These are phyloP conservation scores for Corythucha ciliata DNA, from an alignment of 2,888 invertebrate species.

Conservation along the genomic window DNA sequence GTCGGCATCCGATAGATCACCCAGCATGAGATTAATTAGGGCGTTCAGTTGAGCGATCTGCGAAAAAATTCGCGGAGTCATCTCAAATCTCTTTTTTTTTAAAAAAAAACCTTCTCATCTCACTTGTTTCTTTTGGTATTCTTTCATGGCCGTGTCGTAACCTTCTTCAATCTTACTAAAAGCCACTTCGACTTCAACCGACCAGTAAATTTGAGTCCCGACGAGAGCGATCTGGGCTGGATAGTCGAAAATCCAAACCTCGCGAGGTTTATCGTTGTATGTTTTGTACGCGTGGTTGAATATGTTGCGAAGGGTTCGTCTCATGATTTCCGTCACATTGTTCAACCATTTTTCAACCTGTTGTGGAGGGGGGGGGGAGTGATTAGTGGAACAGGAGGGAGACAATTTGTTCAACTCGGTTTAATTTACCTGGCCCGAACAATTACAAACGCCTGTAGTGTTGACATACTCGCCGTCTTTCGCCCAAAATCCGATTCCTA, in stretches of 20 bases:
- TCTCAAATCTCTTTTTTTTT: too few species aligned
- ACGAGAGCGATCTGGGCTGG: constrained; percentile 84
- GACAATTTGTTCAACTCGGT: not conserved
- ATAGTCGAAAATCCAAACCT: constrained; percentile 86
- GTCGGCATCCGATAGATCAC: constrained; percentile 70
- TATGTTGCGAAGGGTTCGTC: constrained; percentile 64
- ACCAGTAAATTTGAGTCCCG: constrained; percentile 95
- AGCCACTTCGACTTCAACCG: constrained; percentile 81
- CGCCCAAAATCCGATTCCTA: constrained; percentile 71
- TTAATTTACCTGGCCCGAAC: constrained; percentile 62
- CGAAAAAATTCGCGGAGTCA: not conserved
- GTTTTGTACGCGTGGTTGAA: constrained; percentile 69
- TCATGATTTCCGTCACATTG: constrained; percentile 75
- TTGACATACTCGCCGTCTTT: constrained; percentile 66
- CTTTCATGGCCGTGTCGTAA: constrained; percentile 86
- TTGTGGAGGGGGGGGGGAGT: not conserved
- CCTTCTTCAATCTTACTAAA: constrained; percentile 84
- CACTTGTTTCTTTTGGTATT: constrained; percentile 76
- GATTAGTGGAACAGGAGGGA: not conserved
- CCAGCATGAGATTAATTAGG: constrained; percentile 69
- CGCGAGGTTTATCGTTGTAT: constrained; percentile 82
- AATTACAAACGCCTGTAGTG: constrained; percentile 58
- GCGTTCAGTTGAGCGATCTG: constrained; percentile 68
- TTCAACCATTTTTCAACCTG: constrained; percentile 86
- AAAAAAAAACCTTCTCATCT: too few species aligned